Conservation (phyloP, 2,797 vertebrate species). For the Dallia pectoralis region DNA sequence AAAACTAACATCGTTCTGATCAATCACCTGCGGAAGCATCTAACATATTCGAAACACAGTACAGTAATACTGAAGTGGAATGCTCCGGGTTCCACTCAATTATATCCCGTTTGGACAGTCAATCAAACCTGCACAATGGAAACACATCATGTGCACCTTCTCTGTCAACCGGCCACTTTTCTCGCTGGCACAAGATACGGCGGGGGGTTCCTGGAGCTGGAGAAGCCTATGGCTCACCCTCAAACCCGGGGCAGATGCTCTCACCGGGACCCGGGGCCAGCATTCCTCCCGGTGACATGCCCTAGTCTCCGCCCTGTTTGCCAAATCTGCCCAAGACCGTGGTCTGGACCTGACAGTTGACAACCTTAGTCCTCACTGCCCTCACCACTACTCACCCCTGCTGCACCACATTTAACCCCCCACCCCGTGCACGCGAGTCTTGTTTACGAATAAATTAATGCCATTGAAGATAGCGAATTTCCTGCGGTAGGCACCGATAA, state of each 20-base stretch:
- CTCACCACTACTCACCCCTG: neutral
- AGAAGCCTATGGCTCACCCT: slow-evolving; percentile 25
- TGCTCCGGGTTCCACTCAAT: neutral
- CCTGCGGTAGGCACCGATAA: slow-evolving; percentile 52
- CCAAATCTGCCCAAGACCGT: neutral
- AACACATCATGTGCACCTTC: neutral
- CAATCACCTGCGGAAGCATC: neutral
- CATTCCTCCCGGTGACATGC: slow-evolving; percentile 17
- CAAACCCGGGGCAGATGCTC: slow-evolving; percentile 38
- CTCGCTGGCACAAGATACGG: neutral
- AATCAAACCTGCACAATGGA: slow-evolving; percentile 4
- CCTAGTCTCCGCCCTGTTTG: slow-evolving; percentile 1
- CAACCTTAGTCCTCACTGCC: slow-evolving; percentile 11
- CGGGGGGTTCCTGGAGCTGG: slow-evolving; percentile 13
- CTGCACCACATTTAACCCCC: neutral
- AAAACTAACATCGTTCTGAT: neutral
- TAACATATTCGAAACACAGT: neutral
- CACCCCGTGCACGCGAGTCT: slow-evolving; percentile 25
- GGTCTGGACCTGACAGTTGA: slow-evolving; percentile 23
- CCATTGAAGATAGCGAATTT: slow-evolving; percentile 61
- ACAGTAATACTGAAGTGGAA: neutral
- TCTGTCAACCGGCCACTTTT: neutral
- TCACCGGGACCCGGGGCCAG: slow-evolving; percentile 14
- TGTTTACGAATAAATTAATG: slow-evolving; percentile 66
- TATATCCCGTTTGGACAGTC: neutral